Conservation (phyloP, 2,113 vertebrate genomes). For the Petromus typicus region DNA sequence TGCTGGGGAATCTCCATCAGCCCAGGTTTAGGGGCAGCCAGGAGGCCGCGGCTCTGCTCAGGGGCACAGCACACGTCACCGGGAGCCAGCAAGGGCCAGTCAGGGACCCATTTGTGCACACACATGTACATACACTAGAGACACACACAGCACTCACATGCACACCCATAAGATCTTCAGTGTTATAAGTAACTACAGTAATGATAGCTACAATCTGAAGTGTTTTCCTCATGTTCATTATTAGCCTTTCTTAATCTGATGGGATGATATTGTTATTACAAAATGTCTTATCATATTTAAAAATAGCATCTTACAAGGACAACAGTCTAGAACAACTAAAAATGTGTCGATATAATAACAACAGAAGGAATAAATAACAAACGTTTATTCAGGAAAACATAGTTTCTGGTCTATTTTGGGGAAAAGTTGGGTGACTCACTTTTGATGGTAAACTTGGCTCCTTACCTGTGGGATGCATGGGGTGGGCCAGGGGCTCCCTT, state of each 20-base stretch:
- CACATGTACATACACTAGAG: background rate
- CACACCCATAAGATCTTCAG: background rate
- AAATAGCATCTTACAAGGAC: background rate
- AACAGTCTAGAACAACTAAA: background rate
- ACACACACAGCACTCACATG: background rate
- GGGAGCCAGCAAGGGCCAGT: background rate
- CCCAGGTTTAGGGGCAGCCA: background rate
- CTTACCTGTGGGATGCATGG: background rate
- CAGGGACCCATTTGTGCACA: background rate
- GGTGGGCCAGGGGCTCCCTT: background rate
- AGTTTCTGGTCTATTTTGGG: background rate
- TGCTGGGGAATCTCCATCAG: constrained; percentile 45
- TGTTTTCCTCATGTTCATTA: background rate
- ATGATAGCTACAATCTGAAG: background rate
- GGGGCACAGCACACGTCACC: background rate
- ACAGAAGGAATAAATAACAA: background rate
- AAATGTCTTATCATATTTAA: constrained; percentile 3
- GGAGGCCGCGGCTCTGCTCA: background rate
- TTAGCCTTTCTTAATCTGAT: background rate
- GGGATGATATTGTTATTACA: background rate
- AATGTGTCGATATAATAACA: background rate
- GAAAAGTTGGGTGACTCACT: background rate
- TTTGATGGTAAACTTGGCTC: background rate
- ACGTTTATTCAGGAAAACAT: background rate
- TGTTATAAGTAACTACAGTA: background rate